Evolutionary conservation across 2,888 invertebrate species (phyloP).

Genomic region (Eueremaeus valkanovi): DNA sequence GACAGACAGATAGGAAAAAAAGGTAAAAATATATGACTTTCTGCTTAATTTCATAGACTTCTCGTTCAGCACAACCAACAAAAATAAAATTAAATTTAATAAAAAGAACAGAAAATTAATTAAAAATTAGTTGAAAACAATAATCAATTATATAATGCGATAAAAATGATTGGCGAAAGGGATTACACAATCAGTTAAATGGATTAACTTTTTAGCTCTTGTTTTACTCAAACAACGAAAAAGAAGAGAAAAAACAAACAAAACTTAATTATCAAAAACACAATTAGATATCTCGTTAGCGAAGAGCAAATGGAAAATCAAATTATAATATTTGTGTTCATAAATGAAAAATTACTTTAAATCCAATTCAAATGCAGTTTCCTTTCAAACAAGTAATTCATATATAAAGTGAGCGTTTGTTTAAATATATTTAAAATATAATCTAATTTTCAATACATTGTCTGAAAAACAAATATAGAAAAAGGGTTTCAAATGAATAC

Average conservation of each 20-base stretch:
- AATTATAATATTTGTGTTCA: not conserved
- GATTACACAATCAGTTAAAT: conserved; percentile 1
- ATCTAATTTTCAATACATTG: too few species aligned
- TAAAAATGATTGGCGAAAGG: not conserved
- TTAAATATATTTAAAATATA: not conserved
- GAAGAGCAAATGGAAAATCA: not conserved
- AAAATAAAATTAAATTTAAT: too few species aligned
- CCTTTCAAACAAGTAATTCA: not conserved
- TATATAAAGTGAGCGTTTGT: not conserved
- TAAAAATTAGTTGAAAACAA: not conserved
- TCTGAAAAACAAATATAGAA: too few species aligned
- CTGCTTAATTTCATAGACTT: too few species aligned
- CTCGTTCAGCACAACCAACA: too few species aligned
- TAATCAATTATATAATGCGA: not conserved
- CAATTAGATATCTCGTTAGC: not conserved
- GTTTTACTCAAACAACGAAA: too few species aligned
- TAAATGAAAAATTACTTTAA: not conserved
- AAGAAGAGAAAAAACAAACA: too few species aligned
- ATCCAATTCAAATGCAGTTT: not conserved
- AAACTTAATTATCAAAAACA: too few species aligned
- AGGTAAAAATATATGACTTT: too few species aligned
- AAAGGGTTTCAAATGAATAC: too few species aligned
- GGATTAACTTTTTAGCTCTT: not conserved
- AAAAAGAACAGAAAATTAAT: not conserved
- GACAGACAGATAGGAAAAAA: too few species aligned